Base-by-base conservation (phyloP, 2,797 vertebrate genomes). In the Thunnus albacares region DNA sequence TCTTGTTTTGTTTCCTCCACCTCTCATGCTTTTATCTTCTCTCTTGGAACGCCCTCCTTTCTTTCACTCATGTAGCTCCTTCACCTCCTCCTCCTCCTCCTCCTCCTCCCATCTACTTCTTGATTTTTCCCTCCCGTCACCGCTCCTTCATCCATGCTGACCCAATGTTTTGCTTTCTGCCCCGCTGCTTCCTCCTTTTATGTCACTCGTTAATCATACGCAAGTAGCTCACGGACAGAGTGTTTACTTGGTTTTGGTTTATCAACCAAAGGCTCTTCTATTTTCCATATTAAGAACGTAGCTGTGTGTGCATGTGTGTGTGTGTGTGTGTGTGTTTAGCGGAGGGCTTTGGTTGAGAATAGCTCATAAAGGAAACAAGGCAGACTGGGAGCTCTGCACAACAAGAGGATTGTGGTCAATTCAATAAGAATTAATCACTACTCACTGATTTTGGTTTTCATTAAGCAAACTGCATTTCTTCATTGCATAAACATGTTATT, bases 201-300 rank as follows among this genome's bases (percentile, higher is more conserved):
- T 75, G 81, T 87, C 51, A 45, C 73, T 51, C 75, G 28, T 85
- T 84, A 87, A 90, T 91, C 83, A 86, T 26, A 69, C 55, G 13
- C 72, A 87, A 84, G 80, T 58, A 78, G 81, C 71, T 87, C 75
- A 74, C 28, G 74, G 72, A 72, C 62, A 62, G 63, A 72, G 70
- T 74, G 58, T 79, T 83, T 62, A 75, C 58, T 68, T 61, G 24
- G 30, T 83, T 83, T 84, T 60, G 86, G 84, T 84, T 86, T 71
- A 77, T 79, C 56, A 75, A 73, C 71, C 38, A 67, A 88, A 79
- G 60, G 11, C 73, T 73, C 67, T 45, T 68, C 45, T 66, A 53
- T 77, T 81, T 41, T 74, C 71, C 59, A 64, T 71, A 63, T 77
- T 57, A 57, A 63, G 24, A 10, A 49, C 3, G 9, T 57, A 33